A percentile compares a stretch with the other conserved stretches of the same genome.
Evolutionary conservation across 2,888 invertebrate species (phyloP).

Genomic region (Bhutanitis thaidina): DNA sequence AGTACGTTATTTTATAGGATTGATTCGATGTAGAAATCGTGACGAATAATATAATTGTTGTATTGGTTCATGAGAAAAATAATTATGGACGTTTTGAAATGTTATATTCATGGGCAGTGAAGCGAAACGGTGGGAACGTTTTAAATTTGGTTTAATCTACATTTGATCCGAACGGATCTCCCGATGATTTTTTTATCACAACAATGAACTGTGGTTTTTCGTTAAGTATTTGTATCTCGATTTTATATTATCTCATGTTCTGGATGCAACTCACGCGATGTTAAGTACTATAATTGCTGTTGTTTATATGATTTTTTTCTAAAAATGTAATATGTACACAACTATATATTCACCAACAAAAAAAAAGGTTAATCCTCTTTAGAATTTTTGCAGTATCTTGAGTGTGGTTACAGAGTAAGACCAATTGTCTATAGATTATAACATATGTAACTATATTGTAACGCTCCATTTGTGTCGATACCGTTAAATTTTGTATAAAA

Average conservation of each 20-base stretch:
- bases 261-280: no score
- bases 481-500: conserved; percentile 14
- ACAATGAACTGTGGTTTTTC: conserved; percentile 24
- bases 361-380: no score
- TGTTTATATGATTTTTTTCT: no score
- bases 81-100: conserved; percentile 63
- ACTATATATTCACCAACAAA: no score
- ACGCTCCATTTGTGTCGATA: not conserved
- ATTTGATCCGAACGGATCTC: conserved; percentile 65
- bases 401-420: no score
- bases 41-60: conserved; percentile 70
- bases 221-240: not conserved
- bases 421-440: no score
- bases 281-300: no score
- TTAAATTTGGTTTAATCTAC: conserved; percentile 62
- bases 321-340: no score
- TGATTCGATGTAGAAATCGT: conserved; percentile 53
- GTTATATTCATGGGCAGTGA: conserved; percentile 61
- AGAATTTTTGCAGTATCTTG: no score
- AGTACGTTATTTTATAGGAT: conserved; percentile 47
- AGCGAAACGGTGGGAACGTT: conserved; percentile 75
- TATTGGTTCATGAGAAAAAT: conserved; percentile 73
- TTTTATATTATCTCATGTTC: conserved; percentile 2
- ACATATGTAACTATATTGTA: no score
- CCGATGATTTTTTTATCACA: conserved; percentile 46